These are phyloP conservation scores for Caerostris darwini DNA, from an alignment of 1,140 invertebrate species.

Conservation along the genomic window DNA sequence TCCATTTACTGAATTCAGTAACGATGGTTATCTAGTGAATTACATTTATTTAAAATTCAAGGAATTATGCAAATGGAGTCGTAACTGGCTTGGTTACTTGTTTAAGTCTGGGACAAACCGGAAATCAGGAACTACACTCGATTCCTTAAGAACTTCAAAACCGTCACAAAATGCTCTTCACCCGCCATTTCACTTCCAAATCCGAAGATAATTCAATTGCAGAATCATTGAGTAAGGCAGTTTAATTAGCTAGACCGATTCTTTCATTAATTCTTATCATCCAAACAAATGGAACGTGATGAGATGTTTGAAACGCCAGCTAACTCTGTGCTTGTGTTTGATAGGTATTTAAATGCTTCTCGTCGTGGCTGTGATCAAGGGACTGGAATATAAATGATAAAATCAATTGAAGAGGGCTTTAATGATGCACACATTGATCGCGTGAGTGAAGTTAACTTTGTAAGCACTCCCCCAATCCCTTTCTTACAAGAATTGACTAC, in stretches of 20 bases:
- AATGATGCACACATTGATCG: constrained; percentile 39
- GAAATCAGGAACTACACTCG: background rate
- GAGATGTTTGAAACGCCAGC: constrained; percentile 45
- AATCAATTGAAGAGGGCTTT: constrained; percentile 47
- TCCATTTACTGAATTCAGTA: too few relatives aligned
- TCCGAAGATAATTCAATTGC: constrained; percentile 54
- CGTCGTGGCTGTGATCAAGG: constrained; percentile 11
- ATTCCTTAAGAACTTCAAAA: constrained; percentile 17
- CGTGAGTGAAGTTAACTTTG: constrained; percentile 1
- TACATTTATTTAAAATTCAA: background rate
- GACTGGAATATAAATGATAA: constrained; percentile 65
- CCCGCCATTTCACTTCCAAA: background rate
- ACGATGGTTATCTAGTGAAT: too few relatives aligned
- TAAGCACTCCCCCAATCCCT: background rate
- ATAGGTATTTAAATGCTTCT: constrained; percentile 64
- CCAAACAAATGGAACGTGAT: constrained; percentile 54
- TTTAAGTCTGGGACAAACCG: background rate
- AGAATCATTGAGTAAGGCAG: constrained; percentile 26
- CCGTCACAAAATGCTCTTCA: background rate
- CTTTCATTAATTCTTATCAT: constrained; percentile 67
- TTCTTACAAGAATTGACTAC: background rate
- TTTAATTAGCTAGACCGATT: constrained; percentile 55
- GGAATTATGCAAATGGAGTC: constrained; percentile 16
- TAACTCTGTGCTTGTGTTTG: constrained; percentile 47
- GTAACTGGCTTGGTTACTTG: background rate